phyloP scores from a whole-genome alignment of 2,113 vertebrate species.

The Isurus oxyrinchus region DNA sequence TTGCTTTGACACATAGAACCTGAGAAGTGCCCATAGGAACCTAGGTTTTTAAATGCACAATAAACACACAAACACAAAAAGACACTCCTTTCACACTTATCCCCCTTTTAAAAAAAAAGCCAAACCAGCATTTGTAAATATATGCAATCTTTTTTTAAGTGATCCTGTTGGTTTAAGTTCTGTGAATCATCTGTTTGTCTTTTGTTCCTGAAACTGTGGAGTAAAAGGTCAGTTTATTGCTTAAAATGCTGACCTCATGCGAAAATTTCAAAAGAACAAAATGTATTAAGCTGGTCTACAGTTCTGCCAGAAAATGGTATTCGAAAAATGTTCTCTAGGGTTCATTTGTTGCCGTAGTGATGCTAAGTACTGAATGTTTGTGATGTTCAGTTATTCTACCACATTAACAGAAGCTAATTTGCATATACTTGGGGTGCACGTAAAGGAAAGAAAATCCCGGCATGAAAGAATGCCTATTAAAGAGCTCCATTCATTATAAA shows the following conservation, averaged over 20 bases:
- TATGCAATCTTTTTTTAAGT: background rate
- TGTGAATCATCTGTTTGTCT: background rate
- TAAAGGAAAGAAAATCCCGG: background rate
- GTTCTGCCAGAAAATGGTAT: background rate
- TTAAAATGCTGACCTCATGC: background rate
- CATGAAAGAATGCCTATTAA: background rate
- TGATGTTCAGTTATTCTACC: background rate
- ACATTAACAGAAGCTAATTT: background rate
- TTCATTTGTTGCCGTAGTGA: background rate
- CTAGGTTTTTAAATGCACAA: background rate
- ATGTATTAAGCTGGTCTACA: background rate
- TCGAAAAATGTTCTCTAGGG: background rate
- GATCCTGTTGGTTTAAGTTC: background rate
- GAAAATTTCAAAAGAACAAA: background rate
- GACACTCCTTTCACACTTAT: background rate
- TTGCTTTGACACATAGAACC: background rate
- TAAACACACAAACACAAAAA: background rate
- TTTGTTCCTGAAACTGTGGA: background rate
- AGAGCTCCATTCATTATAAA: background rate
- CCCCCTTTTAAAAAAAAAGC: background rate
- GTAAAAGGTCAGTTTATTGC: background rate
- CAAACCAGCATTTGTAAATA: background rate
- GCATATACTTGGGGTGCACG: background rate
- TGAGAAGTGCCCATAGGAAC: background rate
- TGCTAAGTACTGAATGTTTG: background rate